Conservation (phyloP, 23 tunicate species). For the Aplidium turbinatum region DNA sequence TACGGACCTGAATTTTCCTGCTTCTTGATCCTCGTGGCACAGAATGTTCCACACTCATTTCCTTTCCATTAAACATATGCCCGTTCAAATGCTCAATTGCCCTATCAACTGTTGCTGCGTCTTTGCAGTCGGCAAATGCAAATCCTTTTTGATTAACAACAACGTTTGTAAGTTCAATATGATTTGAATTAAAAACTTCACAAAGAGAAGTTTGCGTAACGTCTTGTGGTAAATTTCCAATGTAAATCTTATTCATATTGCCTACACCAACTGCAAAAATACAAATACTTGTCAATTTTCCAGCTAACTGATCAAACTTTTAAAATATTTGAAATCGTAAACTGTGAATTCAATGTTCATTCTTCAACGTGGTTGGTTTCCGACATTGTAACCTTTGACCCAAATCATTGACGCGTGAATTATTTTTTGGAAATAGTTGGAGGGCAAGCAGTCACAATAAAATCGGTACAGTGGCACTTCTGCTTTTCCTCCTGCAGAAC, state of each 20-base stretch:
- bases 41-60: conserved; percentile 82
- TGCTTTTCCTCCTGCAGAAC: too few relatives aligned
- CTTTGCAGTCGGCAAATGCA: conserved; percentile 91
- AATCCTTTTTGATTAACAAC: conserved; percentile 86
- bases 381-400: conserved; percentile 63
- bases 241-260: conserved; percentile 83
- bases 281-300: too few relatives aligned
- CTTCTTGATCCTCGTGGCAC: conserved; percentile 85
- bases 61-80: conserved; percentile 62
- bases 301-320: too few relatives aligned
- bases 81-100: conserved; percentile 87
- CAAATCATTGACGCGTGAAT: conserved; percentile 15
- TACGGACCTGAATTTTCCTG: conserved; percentile 84
- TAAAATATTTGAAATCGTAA: too few relatives aligned
- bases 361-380: conserved; percentile 61
- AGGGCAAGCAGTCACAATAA: too few relatives aligned
- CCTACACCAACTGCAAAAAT: background rate
- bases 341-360: background rate
- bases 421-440: too few relatives aligned
- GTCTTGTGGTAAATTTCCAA: conserved; percentile 71
- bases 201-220: conserved; percentile 46
- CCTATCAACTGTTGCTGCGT: conserved; percentile 59
- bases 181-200: conserved; percentile 47
- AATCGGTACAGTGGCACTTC: too few relatives aligned
- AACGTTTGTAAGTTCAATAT: conserved; percentile 64